Base-by-base conservation (phyloP, 2,888 invertebrate genomes). In the Sceliomorpha sp. region DNA sequence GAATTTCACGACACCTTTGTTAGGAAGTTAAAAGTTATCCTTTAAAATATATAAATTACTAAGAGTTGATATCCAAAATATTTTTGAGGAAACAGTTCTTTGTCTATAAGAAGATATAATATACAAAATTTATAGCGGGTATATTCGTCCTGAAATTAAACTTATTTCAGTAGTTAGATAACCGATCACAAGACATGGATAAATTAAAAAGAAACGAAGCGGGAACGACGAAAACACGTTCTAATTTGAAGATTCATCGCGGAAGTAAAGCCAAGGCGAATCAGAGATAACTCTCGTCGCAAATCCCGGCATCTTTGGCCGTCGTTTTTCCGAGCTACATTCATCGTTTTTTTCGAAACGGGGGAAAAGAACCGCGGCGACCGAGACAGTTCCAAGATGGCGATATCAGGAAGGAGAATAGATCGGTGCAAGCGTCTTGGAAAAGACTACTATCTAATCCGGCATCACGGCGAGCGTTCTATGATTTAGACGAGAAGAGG, bases 161-260 rank as follows among this genome's bases (percentile, higher is more conserved):
- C 47, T 56, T 48, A 58, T 37, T 60, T 60, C 59, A 44, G 26
- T 48, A 34, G 10, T 45, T 8, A 55, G 51, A 56, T 58, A 50
- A 50, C 20, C 67, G 50, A 68, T 68, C 50, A 37, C 12, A 40
- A 55, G 53, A 62, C 56, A 29, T 14, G 37, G 58, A 59, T 44
- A 66, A 69, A 63, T 62, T 47, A 70, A 67, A 67, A 68, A 47
- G 74, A 60, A 67, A 42, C 45, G 50, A 45, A 59, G 63, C 56
- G 59, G 34, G 34, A 39, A 62, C 39, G 59, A 55, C 39, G 58
- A 66, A 67, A 67, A 71, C 69, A 87, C 85, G 89, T 89, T 70
- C 89, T 90, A 90, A 90, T 90, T 90, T 90, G 89, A 89, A 89
- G 89, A 90, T 89, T 89, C 89, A 88, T 88, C 85, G 89, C 87